Evolutionary conservation across 2,113 vertebrate genomes (phyloP).

Genomic region (Barnardius zonarius): DNA sequence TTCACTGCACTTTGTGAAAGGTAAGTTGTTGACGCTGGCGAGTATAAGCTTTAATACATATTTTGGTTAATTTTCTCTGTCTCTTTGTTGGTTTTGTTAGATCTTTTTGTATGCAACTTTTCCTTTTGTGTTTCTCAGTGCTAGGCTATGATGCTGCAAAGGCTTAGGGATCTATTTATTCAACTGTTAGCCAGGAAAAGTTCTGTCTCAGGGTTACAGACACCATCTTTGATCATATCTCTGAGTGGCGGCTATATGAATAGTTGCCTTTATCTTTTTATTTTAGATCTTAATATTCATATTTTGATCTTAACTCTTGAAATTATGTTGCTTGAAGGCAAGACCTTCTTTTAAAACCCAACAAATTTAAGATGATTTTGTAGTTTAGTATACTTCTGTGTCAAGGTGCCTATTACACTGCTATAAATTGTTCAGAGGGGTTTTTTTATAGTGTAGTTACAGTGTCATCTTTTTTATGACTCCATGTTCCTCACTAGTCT

Average conservation of each 20-base stretch:
- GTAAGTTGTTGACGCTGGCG: constrained; percentile 57
- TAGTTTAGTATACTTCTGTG: background rate
- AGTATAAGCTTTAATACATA: background rate
- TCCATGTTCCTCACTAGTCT: background rate
- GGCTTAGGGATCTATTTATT: background rate
- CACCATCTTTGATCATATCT: accelerated
- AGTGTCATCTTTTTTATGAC: background rate
- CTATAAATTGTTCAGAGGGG: background rate
- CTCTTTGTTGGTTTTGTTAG: background rate
- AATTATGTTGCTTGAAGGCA: background rate
- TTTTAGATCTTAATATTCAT: background rate
- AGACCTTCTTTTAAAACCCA: background rate
- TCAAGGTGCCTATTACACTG: background rate
- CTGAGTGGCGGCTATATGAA: background rate
- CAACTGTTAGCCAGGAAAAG: background rate
- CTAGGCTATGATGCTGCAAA: background rate
- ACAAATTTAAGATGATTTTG: background rate
- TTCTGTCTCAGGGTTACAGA: background rate
- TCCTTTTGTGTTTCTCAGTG: background rate
- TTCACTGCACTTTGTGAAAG: constrained; percentile 81
- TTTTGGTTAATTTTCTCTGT: background rate
- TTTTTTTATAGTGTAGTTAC: background rate
- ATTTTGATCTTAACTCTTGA: background rate
- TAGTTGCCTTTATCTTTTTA: background rate
- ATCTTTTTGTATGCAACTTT: background rate